These are phyloP conservation scores for Aeoliscus strigatus DNA, from an alignment of 2,797 vertebrate genomes.

Conservation along the genomic window DNA sequence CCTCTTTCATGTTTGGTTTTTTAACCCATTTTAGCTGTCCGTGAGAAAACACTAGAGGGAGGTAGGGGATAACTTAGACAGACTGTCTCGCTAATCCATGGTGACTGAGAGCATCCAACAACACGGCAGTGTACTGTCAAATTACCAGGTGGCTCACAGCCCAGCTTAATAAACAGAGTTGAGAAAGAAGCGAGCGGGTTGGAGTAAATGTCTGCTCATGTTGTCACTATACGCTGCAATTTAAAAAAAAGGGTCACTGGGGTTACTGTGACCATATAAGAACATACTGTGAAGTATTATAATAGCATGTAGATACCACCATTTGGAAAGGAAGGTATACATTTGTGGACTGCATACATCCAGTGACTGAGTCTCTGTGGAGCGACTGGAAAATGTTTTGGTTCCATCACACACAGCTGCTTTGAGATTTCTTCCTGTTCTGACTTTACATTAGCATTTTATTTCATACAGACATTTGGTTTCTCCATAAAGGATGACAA, in stretches of 20 bases:
- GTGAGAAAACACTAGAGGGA: slow-evolving; percentile 59
- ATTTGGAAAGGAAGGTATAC: slow-evolving; percentile 5
- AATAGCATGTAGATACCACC: slow-evolving; percentile 18
- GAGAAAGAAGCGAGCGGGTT: slow-evolving; percentile 29
- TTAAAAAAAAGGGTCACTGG: slow-evolving; percentile 40
- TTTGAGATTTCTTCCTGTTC: slow-evolving; percentile 12
- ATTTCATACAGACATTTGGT: no score
- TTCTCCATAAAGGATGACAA: no score
- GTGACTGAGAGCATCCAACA: slow-evolving; percentile 30
- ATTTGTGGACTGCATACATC: slow-evolving; percentile 11
- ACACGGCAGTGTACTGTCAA: slow-evolving; percentile 34
- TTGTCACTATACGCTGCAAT: slow-evolving; percentile 42
- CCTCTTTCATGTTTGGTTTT: background rate
- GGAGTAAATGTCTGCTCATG: no score
- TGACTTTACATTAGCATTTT: no score
- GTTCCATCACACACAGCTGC: slow-evolving; percentile 5
- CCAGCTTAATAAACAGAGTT: slow-evolving; percentile 51
- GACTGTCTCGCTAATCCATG: background rate
- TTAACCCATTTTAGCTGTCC: background rate
- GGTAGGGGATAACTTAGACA: slow-evolving; percentile 34
- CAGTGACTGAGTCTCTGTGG: slow-evolving; percentile 2
- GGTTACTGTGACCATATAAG: slow-evolving; percentile 48
- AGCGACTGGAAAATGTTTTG: slow-evolving; percentile 4
- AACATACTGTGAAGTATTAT: slow-evolving; percentile 33
- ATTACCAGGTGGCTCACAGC: slow-evolving; percentile 47